Percentiles rank a stretch among this genome's conserved stretches.
Evolutionary conservation across 2,888 invertebrate genomes (phyloP).

Genomic region (Lasius fuliginosus): DNA sequence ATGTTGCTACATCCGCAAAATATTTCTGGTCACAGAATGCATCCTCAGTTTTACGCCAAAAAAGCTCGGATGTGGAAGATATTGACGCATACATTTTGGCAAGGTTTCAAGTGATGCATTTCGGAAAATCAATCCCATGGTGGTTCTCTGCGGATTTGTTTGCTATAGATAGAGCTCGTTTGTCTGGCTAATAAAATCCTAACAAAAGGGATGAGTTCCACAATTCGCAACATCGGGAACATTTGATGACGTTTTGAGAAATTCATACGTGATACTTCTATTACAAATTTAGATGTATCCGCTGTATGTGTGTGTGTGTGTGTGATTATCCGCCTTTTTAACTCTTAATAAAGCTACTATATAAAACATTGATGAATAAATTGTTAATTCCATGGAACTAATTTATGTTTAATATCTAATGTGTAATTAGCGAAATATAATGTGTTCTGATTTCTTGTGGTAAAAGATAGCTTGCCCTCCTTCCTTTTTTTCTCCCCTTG

Average conservation of each 20-base stretch:
- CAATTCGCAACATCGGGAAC: not conserved
- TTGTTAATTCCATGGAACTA: not conserved
- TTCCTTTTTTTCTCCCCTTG: not conserved
- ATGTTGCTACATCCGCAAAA: slow-evolving; percentile 12
- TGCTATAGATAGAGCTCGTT: slow-evolving; percentile 60
- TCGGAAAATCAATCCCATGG: slow-evolving; percentile 75
- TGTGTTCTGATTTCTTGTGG: not conserved
- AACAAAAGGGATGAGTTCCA: not conserved
- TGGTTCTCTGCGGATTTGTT: slow-evolving; percentile 62
- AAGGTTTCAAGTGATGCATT: slow-evolving; percentile 77
- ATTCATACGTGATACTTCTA: not conserved
- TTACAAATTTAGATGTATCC: not conserved
- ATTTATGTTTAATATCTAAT: not conserved
- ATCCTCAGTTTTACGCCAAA: slow-evolving; percentile 1
- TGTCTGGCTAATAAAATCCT: slow-evolving; percentile 63
- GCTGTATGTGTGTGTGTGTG: too few species aligned
- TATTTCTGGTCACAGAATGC: slow-evolving; percentile 28
- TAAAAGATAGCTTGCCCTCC: slow-evolving; percentile 1
- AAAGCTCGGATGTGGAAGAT: slow-evolving; percentile 38
- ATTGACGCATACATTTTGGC: slow-evolving; percentile 70
- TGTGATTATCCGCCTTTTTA: not conserved
- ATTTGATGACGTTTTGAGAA: slow-evolving; percentile 8
- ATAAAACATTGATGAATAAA: slow-evolving; percentile 1
- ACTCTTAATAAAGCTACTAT: not conserved
- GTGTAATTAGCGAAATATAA: not conserved